Evolutionary conservation across 2,113 vertebrate genomes (phyloP), one percentile per base, ranked within the genome.

Genomic region (Marmota flaviventris): DNA sequence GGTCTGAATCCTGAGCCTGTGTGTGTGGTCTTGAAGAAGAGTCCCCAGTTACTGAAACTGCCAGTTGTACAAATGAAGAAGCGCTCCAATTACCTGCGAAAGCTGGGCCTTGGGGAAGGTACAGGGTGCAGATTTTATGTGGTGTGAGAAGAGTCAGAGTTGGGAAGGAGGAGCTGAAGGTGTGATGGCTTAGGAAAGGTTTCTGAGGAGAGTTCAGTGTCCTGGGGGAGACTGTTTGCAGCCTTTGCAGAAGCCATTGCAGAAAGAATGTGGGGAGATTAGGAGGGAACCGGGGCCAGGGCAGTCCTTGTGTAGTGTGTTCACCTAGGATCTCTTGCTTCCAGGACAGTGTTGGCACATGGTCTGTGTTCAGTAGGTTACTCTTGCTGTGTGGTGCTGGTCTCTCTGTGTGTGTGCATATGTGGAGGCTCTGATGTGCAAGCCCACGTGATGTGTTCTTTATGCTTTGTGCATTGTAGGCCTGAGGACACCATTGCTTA

Each of bases 71-170:
- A 98, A 32, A 63, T 99, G 77, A 98, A 98, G 97, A 98, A 98
- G 78, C 98, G 99, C 24, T 96, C 98, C 25, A 24, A 27, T n/a
- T 98, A 99, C 95, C 97, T 99, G 93, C 98, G 99, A 45, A 99
- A 98, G 95, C 97, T 99, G 0, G 99, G 99, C 10, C 98, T 99
- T 0, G 96, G 96, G 4, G 99, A 99, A 99, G 99, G 99, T 99
- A 98, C 82, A 1, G 4, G 24, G 29, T 7, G n/a, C 13, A n/a
- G 34, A 13, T 34, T 56, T 82, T 7, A 5, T 45, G 0, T 8
- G 8, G 39, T 10, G n/a, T 39, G 8, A 78, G 70, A 63, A 69
- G 37, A 29, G 37, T 29, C 53, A 11, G 67, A 27, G 42, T 16
- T 34, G 39, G 70, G 70, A 17, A 17, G 10, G 1, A 16, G 4